Evolutionary conservation across 2,113 vertebrate species (phyloP).

Genomic region (Apodemus sylvaticus): DNA sequence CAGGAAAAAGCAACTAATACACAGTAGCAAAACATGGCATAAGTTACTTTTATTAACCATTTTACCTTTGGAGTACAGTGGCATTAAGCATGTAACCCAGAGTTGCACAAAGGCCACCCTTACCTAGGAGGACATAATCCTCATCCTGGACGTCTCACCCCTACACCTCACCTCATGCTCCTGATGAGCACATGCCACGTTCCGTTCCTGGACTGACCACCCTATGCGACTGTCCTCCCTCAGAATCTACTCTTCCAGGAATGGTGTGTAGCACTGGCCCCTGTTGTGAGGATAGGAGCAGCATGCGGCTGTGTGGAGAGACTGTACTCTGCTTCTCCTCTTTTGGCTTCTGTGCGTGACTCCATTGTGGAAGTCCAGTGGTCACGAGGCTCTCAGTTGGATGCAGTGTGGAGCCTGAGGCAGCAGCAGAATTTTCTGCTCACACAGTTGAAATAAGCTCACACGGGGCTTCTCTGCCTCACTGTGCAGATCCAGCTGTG

Average conservation of each 20-base stretch:
- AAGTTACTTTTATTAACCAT: too few species aligned
- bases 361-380: not conserved
- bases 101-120: not conserved
- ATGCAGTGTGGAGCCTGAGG: rapidly evolving
- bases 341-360: not conserved
- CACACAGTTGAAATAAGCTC: too few species aligned
- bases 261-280: too few species aligned
- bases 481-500: too few species aligned
- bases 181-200: too few species aligned
- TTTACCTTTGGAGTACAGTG: not conserved
- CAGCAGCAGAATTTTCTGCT: not conserved
- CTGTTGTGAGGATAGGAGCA: rapidly evolving
- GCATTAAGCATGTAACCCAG: too few species aligned
- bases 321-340: rapidly evolving
- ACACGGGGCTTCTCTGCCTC: not conserved
- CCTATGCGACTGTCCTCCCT: not conserved
- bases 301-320: rapidly evolving
- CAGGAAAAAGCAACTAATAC: too few species aligned
- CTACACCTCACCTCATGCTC: too few species aligned
- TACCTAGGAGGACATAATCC: rapidly evolving
- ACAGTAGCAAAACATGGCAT: too few species aligned
- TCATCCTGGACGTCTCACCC: not conserved
- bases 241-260: too few species aligned
- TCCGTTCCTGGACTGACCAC: not conserved
- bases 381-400: rapidly evolving